A percentile compares a stretch with the other conserved stretches of the same genome.
Conservation (phyloP, 2,797 vertebrate genomes). For the Okamejei kenojei region DNA sequence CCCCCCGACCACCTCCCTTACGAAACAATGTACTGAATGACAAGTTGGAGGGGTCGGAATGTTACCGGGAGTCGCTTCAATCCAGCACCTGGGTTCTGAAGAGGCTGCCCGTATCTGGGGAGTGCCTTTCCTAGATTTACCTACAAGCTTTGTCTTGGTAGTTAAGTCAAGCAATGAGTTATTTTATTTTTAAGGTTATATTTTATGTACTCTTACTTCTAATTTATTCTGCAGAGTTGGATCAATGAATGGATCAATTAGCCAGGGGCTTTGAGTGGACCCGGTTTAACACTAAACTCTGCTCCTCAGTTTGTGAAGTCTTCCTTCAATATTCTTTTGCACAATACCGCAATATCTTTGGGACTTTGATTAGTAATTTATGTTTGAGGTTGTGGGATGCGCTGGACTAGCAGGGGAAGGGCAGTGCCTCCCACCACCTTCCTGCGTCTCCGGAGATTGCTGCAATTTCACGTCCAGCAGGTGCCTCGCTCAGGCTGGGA, state of each 20-base stretch:
- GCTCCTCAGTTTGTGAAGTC: conserved; percentile 37
- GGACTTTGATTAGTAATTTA: conserved; percentile 33
- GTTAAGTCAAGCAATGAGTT: conserved; percentile 64
- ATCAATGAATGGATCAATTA: not conserved
- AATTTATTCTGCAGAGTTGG: conserved; percentile 23
- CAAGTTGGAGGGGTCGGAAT: conserved; percentile 54
- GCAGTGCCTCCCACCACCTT: not conserved
- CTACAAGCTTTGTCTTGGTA: conserved; percentile 61
- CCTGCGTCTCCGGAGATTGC: not conserved
- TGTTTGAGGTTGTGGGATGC: conserved; percentile 18
- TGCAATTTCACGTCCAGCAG: conserved; percentile 33
- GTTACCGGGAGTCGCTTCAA: conserved; percentile 50
- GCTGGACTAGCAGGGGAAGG: not conserved
- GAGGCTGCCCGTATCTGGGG: not conserved
- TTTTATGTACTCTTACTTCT: conserved; percentile 57
- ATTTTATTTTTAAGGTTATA: conserved; percentile 80
- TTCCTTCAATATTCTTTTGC: conserved; percentile 44
- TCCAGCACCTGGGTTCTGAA: not conserved
- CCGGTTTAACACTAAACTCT: conserved; percentile 26
- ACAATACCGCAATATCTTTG: conserved; percentile 41
- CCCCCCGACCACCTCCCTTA: conserved; percentile 34
- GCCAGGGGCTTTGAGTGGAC: not conserved
- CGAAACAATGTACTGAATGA: too few relatives aligned
- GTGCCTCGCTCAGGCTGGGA: conserved; percentile 44
- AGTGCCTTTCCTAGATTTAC: conserved; percentile 34